Percentiles rank a stretch among this genome's conserved stretches.
Conservation (phyloP, 2,797 vertebrate genomes). For the Parambassis ranga region DNA sequence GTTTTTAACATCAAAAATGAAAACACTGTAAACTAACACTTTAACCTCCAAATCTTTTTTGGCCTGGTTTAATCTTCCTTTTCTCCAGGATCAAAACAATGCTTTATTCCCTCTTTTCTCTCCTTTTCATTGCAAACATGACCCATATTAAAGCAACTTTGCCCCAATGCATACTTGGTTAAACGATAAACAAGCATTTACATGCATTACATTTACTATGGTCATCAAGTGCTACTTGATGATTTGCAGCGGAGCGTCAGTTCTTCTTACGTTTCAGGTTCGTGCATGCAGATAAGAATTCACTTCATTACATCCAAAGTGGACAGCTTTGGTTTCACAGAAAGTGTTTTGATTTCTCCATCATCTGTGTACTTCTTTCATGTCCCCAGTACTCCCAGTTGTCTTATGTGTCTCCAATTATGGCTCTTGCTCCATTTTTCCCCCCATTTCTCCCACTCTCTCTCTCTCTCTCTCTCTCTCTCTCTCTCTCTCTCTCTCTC, state of each 20-base stretch:
- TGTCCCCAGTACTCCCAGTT: constrained; percentile 17
- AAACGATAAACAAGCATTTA: no score
- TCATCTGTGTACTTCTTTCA: constrained; percentile 26
- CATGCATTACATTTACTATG: no score
- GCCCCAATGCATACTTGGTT: background rate
- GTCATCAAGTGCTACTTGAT: background rate
- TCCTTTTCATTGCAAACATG: no score
- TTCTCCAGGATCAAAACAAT: no score
- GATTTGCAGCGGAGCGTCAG: background rate
- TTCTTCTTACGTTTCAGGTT: background rate
- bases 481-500: background rate
- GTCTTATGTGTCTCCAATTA: constrained; percentile 50
- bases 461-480: constrained; percentile 5
- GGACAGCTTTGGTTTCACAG: constrained; percentile 12
- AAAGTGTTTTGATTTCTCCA: constrained; percentile 36
- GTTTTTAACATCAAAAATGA: no score
- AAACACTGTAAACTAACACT: no score
- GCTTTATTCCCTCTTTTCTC: no score
- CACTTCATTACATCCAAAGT: background rate
- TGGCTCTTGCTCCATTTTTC: no score
- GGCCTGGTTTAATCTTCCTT: no score
- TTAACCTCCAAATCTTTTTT: no score
- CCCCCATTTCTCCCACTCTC: no score
- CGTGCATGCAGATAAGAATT: background rate
- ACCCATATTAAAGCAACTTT: background rate